These are phyloP conservation scores for Cataglyphis albicans DNA, from an alignment of 2,888 invertebrate genomes.

Conservation along the genomic window DNA sequence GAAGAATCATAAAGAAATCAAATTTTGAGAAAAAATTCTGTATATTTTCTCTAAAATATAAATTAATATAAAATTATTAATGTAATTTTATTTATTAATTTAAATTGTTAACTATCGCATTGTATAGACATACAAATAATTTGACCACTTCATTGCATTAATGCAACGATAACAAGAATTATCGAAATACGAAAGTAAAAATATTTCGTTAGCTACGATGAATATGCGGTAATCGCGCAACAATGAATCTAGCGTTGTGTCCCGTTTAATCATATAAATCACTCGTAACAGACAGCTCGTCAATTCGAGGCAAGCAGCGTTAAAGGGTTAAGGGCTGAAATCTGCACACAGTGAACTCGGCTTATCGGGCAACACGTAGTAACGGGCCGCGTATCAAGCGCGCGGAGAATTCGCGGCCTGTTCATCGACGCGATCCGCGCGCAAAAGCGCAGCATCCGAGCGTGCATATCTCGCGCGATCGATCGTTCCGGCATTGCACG, in stretches of 20 bases:
- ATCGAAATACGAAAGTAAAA: neutral
- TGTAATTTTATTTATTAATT: neutral
- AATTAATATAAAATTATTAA: neutral
- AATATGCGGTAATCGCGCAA: constrained; percentile 12
- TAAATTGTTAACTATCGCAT: neutral
- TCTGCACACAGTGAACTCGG: constrained; percentile 34
- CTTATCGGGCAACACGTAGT: constrained; percentile 38
- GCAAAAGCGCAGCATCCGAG: constrained; percentile 52
- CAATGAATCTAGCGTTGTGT: constrained; percentile 5
- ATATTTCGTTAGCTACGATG: constrained; percentile 31
- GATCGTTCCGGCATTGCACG: constrained; percentile 29
- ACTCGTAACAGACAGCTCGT: constrained; percentile 41
- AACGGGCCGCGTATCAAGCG: constrained; percentile 10
- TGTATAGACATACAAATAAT: neutral
- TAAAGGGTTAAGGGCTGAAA: constrained; percentile 49
- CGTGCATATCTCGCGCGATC: constrained; percentile 46
- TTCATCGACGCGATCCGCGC: constrained; percentile 45
- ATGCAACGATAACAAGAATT: neutral
- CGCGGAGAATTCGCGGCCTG: constrained; percentile 32
- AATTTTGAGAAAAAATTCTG: too few relatives aligned
- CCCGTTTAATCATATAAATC: constrained; percentile 42
- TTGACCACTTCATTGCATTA: neutral
- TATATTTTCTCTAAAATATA: neutral
- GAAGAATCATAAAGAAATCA: neutral
- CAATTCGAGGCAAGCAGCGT: constrained; percentile 32